Evolutionary conservation across 92 coral and sea anemone species (phyloP), one percentile per base, ranked within the genome.

Genomic region (Palythoa caribaeorum): DNA sequence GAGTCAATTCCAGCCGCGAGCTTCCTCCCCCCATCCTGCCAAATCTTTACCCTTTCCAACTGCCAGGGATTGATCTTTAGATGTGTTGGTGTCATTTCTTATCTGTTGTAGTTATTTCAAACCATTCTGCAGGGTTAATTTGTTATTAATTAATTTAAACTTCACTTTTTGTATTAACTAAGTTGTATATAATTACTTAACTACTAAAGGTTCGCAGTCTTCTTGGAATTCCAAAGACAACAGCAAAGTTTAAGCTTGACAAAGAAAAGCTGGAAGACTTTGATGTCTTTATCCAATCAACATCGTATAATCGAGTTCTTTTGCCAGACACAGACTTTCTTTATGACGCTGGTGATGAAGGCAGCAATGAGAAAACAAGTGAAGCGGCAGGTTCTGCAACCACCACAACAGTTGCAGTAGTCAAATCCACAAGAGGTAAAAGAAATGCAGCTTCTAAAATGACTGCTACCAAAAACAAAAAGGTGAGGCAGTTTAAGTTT

Each of bases 231-330:
- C 90, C 98, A 40, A 92, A 93, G 80, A 90, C 93, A 51, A 96
- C 99, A 78, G 65, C 93, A 17, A 96, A 94, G 75, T 94, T 92
- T 73, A 91, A 92, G 83, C 88, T 96, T 36, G 98, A 96, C 83
- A 91, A 90, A 35, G 93, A 93, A 13, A 96, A 94, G 90, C 92
- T 96, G 36, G 91, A 92, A 62, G 99, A 96, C 78, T 96, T 96
- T 93, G 99, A 96, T 90, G 95, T 96, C 50, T 96, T 96, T 88
- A 89, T 96, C 16, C 99, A 96, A 90, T 96, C 99, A 36, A 94
- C 99, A 37, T 96, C 99, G 1, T 96, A 96, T 88, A 96, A 96
- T 84, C 94, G 99, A 52, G 71, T 92, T 62, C 88, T 96, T 50
- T 72, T 96, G 48, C 91, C 98, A 52, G 94, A 94, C 71, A 93